Evolutionary conservation across 2,797 vertebrate genomes (phyloP), one percentile per base, ranked within the genome.

Genomic region (Masticophis lateralis): DNA sequence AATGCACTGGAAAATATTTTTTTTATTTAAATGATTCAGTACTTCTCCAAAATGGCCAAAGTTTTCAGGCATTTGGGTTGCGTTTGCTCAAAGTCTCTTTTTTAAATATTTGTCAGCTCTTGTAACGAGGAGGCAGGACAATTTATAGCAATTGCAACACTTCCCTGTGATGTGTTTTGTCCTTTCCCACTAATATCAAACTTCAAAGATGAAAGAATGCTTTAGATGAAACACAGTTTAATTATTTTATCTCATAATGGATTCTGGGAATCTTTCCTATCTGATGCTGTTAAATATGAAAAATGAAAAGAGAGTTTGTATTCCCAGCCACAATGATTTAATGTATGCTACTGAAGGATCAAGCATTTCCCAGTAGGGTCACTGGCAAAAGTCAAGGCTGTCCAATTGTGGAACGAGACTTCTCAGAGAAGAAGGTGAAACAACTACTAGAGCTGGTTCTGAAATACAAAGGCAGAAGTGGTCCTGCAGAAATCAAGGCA

Each of bases 11-110:
- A 94, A 97, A 95, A 95, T 95, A 90, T 92, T 96, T 94, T 14
- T 83, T n/a, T 69, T 92, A 43, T 94, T 94, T 94, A 90, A 90
- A 90, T 94, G 95, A 94, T 95, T 59, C 94, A 90, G 95, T 89
- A 22, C 27, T 86, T 90, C 86, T 92, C 95, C 94, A 96, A 95
- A 96, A 90, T 94, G 92, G 95, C 57, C 88, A 94, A 91, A 97
- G 60, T 79, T 95, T 95, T 88, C 90, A 93, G 89, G 87, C 88
- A 10, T 92, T 0, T 90, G 0, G 92, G 0, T 20, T 91, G 91
- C 59, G 69, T 86, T 92, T 91, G 92, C 93, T 94, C 32, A 16
- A 91, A 63, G 79, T 53, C 90, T 93, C 53, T 94, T 28, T 96
- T 4, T 14, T 2, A 1, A 91, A 92, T 63, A 95, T 93, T 43